These are phyloP conservation scores for Nothura maculosa DNA, from an alignment of 2,797 vertebrate species.

Conservation along the genomic window DNA sequence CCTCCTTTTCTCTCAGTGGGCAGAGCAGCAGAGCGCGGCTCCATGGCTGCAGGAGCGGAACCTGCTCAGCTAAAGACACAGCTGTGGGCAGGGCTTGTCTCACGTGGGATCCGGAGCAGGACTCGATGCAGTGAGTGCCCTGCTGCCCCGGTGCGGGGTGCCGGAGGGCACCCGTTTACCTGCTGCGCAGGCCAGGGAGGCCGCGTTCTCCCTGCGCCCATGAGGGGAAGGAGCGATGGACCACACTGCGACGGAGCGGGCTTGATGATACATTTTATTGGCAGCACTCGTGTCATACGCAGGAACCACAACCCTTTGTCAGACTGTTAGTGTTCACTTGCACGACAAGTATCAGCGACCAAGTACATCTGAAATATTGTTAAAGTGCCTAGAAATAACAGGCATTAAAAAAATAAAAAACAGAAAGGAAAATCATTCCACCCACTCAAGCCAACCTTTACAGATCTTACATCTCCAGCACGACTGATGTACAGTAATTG, in stretches of 20 bases:
- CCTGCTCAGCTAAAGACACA: background rate
- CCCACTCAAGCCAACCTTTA: constrained; percentile 70
- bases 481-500: constrained; percentile 78
- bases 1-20: background rate
- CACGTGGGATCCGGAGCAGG: background rate
- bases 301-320: constrained; percentile 71
- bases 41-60: rapidly evolving
- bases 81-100: background rate
- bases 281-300: constrained; percentile 58
- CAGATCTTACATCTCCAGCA: constrained; percentile 68
- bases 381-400: constrained; percentile 79
- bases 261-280: constrained; percentile 75
- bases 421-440: constrained; percentile 47
- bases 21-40: rapidly evolving
- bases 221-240: background rate
- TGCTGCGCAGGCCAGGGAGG: background rate
- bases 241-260: constrained; percentile 10
- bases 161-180: rapidly evolving
- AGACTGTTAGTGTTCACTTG: constrained; percentile 71
- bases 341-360: constrained; percentile 76
- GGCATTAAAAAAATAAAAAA: constrained; percentile 51
- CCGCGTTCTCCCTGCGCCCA: background rate
- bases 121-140: background rate
- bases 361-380: constrained; percentile 80
- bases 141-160: background rate